Percentiles rank a stretch among this genome's conserved stretches.
Evolutionary conservation across 2,888 invertebrate species (phyloP).

Genomic region (Agrotis ipsilon): DNA sequence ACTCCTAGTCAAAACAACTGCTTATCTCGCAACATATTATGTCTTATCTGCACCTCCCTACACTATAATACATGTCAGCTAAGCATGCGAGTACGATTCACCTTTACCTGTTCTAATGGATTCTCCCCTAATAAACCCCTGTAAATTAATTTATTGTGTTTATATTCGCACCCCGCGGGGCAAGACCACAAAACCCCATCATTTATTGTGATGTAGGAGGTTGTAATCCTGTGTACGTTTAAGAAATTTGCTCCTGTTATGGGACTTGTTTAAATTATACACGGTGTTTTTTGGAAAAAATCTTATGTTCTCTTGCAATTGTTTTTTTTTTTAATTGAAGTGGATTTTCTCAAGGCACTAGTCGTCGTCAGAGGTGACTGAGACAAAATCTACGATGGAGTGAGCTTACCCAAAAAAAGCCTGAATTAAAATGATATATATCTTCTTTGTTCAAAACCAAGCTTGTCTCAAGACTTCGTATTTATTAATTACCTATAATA

Average conservation of each 20-base stretch:
- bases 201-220: constrained; percentile 17
- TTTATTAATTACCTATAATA: too few species aligned
- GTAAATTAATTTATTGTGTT: constrained; percentile 54
- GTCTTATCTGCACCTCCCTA: background rate
- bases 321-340: too few species aligned
- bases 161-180: constrained; percentile 25
- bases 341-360: too few species aligned
- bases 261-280: background rate
- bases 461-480: too few species aligned
- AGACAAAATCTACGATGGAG: too few species aligned
- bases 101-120: constrained; percentile 23
- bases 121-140: constrained; percentile 35
- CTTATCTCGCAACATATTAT: background rate
- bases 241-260: constrained; percentile 2
- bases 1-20: background rate
- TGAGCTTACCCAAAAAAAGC: too few species aligned
- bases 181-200: constrained; percentile 2
- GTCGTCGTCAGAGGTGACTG: too few species aligned
- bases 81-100: constrained; percentile 14
- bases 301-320: background rate
- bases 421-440: too few species aligned
- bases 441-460: too few species aligned
- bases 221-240: constrained; percentile 12
- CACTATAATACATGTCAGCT: background rate
- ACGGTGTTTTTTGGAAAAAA: background rate